These are phyloP conservation scores for Yoshiicerus persimilis DNA, from an alignment of 1,140 invertebrate genomes.

Conservation along the genomic window DNA sequence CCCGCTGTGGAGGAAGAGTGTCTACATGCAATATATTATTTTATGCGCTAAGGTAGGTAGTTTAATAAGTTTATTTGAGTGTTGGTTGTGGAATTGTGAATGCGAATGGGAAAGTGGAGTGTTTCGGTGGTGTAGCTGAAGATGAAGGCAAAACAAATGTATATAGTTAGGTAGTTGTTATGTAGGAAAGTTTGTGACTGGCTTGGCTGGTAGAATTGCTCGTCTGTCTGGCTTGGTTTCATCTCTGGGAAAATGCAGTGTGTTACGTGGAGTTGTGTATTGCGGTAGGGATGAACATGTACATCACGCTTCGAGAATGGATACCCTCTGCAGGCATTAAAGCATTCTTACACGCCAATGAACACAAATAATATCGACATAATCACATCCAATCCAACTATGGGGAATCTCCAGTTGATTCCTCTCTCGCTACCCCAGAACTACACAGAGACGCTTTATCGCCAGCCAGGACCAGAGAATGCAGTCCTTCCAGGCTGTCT, in stretches of 20 bases:
- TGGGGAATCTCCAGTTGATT: constrained; percentile 31
- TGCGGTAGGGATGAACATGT: constrained; percentile 33
- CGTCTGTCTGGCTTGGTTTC: background rate
- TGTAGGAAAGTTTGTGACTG: background rate
- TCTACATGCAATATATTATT: too few species aligned
- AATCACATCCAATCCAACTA: constrained; percentile 46
- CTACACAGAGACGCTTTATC: background rate
- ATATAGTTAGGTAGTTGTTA: background rate
- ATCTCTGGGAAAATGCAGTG: constrained; percentile 42
- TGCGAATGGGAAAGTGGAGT: background rate
- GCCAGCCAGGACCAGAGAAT: background rate
- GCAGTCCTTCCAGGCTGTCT: background rate
- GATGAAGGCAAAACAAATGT: background rate
- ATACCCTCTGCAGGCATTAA: constrained; percentile 48
- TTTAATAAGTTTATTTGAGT: background rate
- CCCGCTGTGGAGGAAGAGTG: too few species aligned
- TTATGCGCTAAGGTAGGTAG: too few species aligned
- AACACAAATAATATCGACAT: constrained; percentile 51
- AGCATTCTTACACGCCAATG: constrained; percentile 50
- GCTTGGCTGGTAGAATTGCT: background rate
- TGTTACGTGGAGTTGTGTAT: constrained; percentile 26
- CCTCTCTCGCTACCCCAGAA: background rate
- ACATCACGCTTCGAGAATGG: constrained; percentile 35
- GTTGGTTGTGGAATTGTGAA: background rate
- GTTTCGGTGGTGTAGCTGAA: background rate